Percentiles rank a stretch among this genome's conserved stretches.
Evolutionary conservation across 92 coral and sea anemone species (phyloP).

Genomic region (Virgularia gustaviana): DNA sequence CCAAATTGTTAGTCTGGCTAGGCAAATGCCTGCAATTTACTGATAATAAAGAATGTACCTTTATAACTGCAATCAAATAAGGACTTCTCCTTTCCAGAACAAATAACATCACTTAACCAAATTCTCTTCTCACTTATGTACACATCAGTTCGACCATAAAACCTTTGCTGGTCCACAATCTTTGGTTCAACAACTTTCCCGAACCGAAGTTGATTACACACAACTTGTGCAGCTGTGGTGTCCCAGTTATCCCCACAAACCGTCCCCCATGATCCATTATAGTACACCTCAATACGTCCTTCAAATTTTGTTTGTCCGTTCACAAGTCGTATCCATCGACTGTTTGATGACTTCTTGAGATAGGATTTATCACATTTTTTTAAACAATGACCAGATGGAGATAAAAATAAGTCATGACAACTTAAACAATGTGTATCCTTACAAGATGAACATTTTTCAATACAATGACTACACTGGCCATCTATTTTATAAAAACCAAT

Average conservation of each 20-base stretch:
- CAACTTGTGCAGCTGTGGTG: conserved; percentile 59
- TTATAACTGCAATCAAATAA: background rate
- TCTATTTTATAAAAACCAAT: background rate
- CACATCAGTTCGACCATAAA: background rate
- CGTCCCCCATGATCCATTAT: conserved; percentile 85
- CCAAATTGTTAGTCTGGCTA: too few species aligned
- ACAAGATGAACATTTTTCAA: background rate
- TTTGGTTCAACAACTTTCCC: conserved; percentile 47
- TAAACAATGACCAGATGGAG: background rate
- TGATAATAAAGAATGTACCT: conserved; percentile 7
- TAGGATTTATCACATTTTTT: background rate
- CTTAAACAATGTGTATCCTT: background rate
- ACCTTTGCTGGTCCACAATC: conserved; percentile 12
- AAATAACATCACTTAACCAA: conserved; percentile 22
- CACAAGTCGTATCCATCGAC: conserved; percentile 25
- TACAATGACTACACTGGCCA: background rate
- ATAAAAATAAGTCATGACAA: background rate
- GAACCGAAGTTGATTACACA: conserved; percentile 78
- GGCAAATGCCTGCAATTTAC: too few species aligned
- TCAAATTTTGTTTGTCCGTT: conserved; percentile 22
- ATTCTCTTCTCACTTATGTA: background rate
- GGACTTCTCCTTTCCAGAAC: conserved; percentile 16
- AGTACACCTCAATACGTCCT: conserved; percentile 72
- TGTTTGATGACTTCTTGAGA: background rate
- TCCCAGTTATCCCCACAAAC: conserved; percentile 80